phyloP scores from a whole-genome alignment of 2,888 invertebrate species.

The Nebria brevicollis region DNA sequence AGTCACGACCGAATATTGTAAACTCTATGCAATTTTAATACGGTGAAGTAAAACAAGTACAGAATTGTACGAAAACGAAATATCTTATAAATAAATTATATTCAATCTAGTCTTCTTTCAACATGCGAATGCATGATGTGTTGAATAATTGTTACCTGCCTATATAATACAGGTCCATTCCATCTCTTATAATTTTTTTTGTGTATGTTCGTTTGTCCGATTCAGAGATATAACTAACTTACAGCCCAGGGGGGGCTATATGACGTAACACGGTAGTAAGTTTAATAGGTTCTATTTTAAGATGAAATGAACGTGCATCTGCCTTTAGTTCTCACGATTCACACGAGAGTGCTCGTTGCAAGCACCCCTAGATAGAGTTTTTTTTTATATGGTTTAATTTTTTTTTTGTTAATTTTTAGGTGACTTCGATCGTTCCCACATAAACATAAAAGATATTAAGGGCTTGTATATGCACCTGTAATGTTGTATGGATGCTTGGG shows the following conservation, averaged over 20 bases:
- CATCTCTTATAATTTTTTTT: not conserved
- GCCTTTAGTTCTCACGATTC: constrained; percentile 33
- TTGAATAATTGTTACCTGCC: constrained; percentile 22
- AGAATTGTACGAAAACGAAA: too few species aligned
- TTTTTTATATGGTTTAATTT: not conserved
- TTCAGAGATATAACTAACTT: constrained; percentile 32
- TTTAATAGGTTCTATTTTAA: constrained; percentile 33
- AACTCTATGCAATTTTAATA: too few species aligned
- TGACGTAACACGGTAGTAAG: constrained; percentile 40
- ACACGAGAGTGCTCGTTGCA: constrained; percentile 2
- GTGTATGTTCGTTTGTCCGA: constrained; percentile 15
- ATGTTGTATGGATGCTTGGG: constrained; percentile 20
- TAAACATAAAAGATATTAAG: constrained; percentile 50
- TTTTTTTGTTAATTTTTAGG: not conserved
- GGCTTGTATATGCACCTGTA: constrained; percentile 46
- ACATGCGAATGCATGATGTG: not conserved
- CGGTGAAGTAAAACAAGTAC: too few species aligned
- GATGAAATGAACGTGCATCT: constrained; percentile 27
- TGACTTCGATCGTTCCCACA: constrained; percentile 48
- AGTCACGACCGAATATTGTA: too few species aligned
- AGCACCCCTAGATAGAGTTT: not conserved
- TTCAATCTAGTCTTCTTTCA: not conserved
- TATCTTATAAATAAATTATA: not conserved
- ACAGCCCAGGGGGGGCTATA: constrained; percentile 7
- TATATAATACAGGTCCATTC: constrained; percentile 6